These are phyloP conservation scores for Tribolium freemani DNA, from an alignment of 2,888 invertebrate species.

Conservation along the genomic window DNA sequence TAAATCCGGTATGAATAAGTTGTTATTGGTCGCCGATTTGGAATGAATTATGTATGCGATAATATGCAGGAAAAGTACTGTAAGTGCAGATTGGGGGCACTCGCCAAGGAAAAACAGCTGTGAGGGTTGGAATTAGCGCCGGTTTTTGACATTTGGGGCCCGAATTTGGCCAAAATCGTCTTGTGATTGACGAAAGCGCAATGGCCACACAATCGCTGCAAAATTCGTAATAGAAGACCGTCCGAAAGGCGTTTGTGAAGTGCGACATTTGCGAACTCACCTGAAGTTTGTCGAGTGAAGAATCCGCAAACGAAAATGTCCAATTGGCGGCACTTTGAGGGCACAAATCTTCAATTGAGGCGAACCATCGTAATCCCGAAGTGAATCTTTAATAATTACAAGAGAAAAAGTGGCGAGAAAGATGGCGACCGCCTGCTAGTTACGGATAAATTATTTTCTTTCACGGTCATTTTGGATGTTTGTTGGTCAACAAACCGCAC, in stretches of 20 bases:
- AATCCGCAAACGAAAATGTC: constrained; percentile 25
- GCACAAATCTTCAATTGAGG: constrained; percentile 56
- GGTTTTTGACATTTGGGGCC: constrained; percentile 1
- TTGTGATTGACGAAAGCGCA: constrained; percentile 46
- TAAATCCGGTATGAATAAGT: background rate
- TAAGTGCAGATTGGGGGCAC: background rate
- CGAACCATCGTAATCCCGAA: constrained; percentile 58
- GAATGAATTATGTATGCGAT: constrained; percentile 14
- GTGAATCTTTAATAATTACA: constrained; percentile 59
- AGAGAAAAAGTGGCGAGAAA: constrained; percentile 71
- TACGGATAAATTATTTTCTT: constrained; percentile 69
- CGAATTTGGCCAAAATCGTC: background rate
- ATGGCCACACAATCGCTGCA: constrained; percentile 61
- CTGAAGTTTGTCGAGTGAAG: constrained; percentile 26
- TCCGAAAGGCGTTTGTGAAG: constrained; percentile 40
- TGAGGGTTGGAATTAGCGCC: background rate
- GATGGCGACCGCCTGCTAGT: constrained; percentile 73
- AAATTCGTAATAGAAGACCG: constrained; percentile 59
- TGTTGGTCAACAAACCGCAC: constrained; percentile 65
- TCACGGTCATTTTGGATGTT: constrained; percentile 67
- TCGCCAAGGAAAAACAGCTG: constrained; percentile 6
- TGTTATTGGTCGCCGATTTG: constrained; percentile 9
- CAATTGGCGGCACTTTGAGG: constrained; percentile 36
- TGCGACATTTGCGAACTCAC: constrained; percentile 27
- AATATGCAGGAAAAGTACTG: constrained; percentile 19